Evolutionary conservation across 1,140 invertebrate genomes (phyloP).

Genomic region (Drosophila aff.): DNA sequence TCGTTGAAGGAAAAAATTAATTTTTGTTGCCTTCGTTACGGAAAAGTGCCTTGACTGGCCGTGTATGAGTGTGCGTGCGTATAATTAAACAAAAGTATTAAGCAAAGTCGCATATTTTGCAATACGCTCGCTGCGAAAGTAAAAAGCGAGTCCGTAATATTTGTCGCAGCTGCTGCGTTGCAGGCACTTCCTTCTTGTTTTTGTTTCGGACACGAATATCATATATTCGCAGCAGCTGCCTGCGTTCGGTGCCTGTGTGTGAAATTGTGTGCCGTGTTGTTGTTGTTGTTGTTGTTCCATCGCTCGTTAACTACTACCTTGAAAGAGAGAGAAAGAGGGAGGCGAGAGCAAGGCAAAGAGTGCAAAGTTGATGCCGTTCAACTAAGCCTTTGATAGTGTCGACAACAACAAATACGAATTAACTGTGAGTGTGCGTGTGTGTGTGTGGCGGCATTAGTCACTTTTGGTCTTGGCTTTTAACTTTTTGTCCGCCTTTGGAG

Average conservation of each 20-base stretch:
- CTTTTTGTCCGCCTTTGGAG: conserved; percentile 54
- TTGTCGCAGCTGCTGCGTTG: conserved; percentile 27
- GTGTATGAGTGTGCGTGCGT: conserved; percentile 45
- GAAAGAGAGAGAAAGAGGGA: conserved; percentile 14
- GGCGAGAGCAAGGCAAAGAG: conserved; percentile 25
- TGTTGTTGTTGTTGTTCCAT: conserved; percentile 34
- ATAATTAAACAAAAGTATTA: conserved; percentile 55
- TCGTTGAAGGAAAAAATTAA: not conserved
- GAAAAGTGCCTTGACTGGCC: conserved; percentile 21
- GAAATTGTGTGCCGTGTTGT: conserved; percentile 4
- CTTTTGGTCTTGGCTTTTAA: conserved; percentile 63
- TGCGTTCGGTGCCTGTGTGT: conserved; percentile 21
- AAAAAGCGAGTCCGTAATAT: conserved; percentile 18
- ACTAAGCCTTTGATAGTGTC: conserved; percentile 35
- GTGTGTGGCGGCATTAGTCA: conserved; percentile 65
- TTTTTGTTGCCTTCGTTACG: conserved; percentile 21
- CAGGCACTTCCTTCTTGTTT: conserved; percentile 45
- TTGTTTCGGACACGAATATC: conserved; percentile 28
- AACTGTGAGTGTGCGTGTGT: conserved; percentile 12
- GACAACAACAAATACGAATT: conserved; percentile 40
- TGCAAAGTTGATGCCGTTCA: conserved; percentile 54
- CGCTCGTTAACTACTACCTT: conserved; percentile 56
- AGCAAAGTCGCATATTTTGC: conserved; percentile 47
- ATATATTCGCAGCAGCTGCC: conserved; percentile 49
- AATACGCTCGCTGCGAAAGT: conserved; percentile 25